phyloP scores from a whole-genome alignment of 2,113 vertebrate genomes.

The Tetrao urogallus region DNA sequence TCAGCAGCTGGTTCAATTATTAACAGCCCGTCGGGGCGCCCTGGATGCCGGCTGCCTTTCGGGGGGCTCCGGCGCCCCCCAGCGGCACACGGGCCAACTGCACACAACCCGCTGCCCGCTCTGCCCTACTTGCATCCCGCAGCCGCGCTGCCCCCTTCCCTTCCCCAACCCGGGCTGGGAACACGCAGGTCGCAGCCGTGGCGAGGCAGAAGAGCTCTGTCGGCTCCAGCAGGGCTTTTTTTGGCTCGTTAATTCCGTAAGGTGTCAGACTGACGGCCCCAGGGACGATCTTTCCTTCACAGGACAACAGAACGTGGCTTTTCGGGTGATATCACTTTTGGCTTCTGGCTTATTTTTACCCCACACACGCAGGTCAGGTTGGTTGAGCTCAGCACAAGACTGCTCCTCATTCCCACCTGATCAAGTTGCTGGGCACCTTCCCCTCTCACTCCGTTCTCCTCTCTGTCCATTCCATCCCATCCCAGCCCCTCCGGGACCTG shows the following conservation, averaged over 20 bases:
- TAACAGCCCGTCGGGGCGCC: background rate
- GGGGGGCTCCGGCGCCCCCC: slow-evolving; percentile 56
- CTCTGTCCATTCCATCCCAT: background rate
- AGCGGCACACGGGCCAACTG: slow-evolving; percentile 40
- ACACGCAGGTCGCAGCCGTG: fast-evolving
- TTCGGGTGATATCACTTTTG: background rate
- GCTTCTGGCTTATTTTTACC: background rate
- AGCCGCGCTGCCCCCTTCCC: too few species aligned
- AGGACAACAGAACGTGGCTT: background rate
- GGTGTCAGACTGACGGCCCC: background rate
- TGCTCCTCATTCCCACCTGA: background rate
- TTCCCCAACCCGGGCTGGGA: background rate
- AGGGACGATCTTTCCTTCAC: background rate
- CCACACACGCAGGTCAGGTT: fast-evolving
- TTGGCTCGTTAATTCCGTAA: background rate
- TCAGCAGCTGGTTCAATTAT: slow-evolving; percentile 20
- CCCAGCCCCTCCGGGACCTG: fast-evolving
- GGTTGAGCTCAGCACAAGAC: fast-evolving
- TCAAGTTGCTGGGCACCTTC: too few species aligned
- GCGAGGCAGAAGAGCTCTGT: fast-evolving
- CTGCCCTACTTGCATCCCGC: background rate
- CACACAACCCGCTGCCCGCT: background rate
- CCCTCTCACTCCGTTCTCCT: too few species aligned
- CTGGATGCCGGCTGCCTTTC: background rate
- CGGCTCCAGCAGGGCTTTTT: background rate